Percentiles rank a stretch among this genome's conserved stretches.
Conservation (phyloP, 2,797 vertebrate species). For the Anableps anableps region DNA sequence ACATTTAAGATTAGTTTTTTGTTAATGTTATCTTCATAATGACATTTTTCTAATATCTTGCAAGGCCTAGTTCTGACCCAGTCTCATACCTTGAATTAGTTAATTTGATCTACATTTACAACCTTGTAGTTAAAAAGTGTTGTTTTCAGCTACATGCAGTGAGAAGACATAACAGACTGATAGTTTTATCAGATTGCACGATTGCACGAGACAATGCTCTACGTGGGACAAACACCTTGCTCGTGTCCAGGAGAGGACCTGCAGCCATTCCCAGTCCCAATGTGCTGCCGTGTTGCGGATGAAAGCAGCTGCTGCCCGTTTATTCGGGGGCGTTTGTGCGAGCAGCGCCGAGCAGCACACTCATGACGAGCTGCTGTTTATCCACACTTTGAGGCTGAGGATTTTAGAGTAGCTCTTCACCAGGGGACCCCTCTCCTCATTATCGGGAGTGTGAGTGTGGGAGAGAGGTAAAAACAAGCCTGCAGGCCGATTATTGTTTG, state of each 20-base stretch:
- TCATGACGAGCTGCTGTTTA: conserved; percentile 47
- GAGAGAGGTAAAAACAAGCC: conserved; percentile 29
- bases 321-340: conserved; percentile 19
- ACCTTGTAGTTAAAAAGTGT: neutral
- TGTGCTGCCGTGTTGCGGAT: neutral
- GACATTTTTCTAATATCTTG: neutral
- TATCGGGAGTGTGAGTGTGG: conserved; percentile 56
- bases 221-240: neutral
- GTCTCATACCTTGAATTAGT: neutral
- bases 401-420: conserved; percentile 64
- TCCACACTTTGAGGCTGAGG: conserved; percentile 49
- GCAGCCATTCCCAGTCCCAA: neutral
- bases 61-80: neutral
- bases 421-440: conserved; percentile 57
- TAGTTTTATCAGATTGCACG: neutral
- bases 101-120: neutral
- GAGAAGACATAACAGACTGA: neutral
- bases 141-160: neutral
- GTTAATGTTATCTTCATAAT: neutral
- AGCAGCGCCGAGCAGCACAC: conserved; percentile 19
- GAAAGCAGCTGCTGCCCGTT: conserved; percentile 11
- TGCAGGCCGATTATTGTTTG: conserved; percentile 50
- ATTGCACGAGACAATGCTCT: neutral
- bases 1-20: neutral
- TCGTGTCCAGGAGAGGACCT: neutral